Conservation (phyloP, 2,113 vertebrate genomes). For the Neogale vison region DNA sequence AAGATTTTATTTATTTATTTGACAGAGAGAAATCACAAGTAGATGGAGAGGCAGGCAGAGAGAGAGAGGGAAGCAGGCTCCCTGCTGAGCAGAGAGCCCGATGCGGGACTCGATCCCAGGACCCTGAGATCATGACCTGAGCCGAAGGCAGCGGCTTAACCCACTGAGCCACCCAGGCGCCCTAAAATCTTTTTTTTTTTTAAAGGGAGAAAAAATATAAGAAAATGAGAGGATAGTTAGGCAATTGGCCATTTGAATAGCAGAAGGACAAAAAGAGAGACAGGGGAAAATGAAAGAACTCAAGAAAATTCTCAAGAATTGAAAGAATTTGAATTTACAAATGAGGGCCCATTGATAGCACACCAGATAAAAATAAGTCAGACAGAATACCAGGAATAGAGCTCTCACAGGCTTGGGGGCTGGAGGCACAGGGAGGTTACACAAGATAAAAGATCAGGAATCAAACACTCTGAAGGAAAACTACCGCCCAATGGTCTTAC, state of each 20-base stretch:
- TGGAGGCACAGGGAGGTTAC: background rate
- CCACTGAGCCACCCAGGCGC: too few relatives aligned
- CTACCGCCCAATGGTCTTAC: background rate
- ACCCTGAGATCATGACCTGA: too few relatives aligned
- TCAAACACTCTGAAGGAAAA: background rate
- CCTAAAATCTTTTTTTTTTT: too few relatives aligned
- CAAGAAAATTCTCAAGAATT: background rate
- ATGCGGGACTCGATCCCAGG: too few relatives aligned
- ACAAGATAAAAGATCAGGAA: background rate
- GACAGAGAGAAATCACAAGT: too few relatives aligned
- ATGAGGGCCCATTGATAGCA: background rate
- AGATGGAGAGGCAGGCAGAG: too few relatives aligned
- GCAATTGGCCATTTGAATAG: background rate
- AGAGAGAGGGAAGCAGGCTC: too few relatives aligned
- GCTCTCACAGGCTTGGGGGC: background rate
- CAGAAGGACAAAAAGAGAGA: background rate
- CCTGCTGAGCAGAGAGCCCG: too few relatives aligned
- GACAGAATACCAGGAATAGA: background rate
- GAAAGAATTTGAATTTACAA: background rate
- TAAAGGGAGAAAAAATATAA: background rate
- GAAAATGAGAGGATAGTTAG: background rate
- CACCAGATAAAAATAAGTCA: background rate
- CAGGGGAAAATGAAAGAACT: background rate
- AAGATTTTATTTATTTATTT: too few relatives aligned
- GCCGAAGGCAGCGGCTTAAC: too few relatives aligned